Base-by-base conservation (phyloP, 2,113 vertebrate genomes). In the Eleginops maclovinus region DNA sequence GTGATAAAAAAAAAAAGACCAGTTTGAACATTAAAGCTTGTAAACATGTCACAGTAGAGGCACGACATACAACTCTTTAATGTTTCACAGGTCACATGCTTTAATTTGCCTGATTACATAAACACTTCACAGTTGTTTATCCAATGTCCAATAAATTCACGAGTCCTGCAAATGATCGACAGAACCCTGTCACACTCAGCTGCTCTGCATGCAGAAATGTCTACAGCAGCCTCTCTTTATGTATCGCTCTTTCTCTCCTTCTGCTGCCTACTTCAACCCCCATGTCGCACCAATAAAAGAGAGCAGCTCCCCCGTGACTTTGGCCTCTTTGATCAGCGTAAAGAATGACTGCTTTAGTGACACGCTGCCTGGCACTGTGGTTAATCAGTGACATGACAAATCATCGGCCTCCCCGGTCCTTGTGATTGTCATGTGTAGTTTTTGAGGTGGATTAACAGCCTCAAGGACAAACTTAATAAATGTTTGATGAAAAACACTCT, bases 381-480 rank as follows among this genome's bases (percentile, higher is more conserved):
- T 77, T 77, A 90, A 81, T 82, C 62, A 40, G 82, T 78, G 87
- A 80, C 71, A 46, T 2, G 71, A 69, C 72, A 49, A 26, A 55
- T 21, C 15, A 16, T 22, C 49, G 67, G 62, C 83, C 68, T 75
- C 58, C 9, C 3, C 2, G 13, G 1, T 60, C 74, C 84, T 72
- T 81, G 87, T 91, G 81, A 90, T 77, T 72, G 81, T 82, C 81
- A 86, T 62, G 70, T 81, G 82, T 69, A 60, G 76, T 21, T 78
- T 77, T 51, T 44, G 44, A 82, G 0, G 3, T 56, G 68, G 77
- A 79, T 87, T 72, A 92, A 86, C 55, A 21, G 51, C 49, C 64
- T 79, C 51, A 58, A 47, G 70, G 69, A 44, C 55, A 36, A 24
- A 81, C 61, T 50, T 43, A 6, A 80, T 75, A 72, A 78, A 89